Evolutionary conservation across 2,113 vertebrate genomes (phyloP).

Genomic region (Gallinago paraguaiae): DNA sequence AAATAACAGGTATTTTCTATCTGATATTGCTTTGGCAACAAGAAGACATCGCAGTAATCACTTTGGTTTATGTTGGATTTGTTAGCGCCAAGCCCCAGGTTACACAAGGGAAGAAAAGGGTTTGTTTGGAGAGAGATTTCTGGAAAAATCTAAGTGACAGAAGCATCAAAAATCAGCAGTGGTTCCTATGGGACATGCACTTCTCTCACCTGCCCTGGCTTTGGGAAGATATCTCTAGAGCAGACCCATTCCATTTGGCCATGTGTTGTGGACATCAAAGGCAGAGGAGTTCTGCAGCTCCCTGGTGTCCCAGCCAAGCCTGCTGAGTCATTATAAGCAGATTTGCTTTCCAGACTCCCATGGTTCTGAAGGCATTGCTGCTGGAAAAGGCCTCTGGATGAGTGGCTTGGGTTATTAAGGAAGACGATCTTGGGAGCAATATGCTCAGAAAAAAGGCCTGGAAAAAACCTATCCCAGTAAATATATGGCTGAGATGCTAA

Average conservation of each 20-base stretch:
- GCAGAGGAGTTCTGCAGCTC: neutral
- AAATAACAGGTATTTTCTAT: neutral
- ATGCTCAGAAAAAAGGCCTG: neutral
- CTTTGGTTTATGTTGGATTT: neutral
- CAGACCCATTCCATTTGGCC: neutral
- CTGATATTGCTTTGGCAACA: neutral
- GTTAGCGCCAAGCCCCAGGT: neutral
- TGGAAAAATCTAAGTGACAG: neutral
- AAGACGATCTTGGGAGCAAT: neutral
- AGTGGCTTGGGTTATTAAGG: neutral
- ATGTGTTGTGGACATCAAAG: neutral
- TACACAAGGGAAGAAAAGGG: neutral
- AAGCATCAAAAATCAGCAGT: neutral
- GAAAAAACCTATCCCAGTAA: neutral
- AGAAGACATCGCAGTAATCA: neutral
- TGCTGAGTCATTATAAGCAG: neutral
- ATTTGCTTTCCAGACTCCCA: neutral
- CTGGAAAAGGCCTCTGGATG: neutral
- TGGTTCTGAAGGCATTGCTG: neutral
- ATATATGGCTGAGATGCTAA: neutral
- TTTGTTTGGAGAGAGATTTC: neutral
- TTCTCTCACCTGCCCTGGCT: neutral
- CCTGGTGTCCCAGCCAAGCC: neutral
- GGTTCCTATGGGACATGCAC: accelerated
- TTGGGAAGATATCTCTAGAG: neutral